These are phyloP conservation scores for Epicampocera succincta DNA, from an alignment of 2,888 invertebrate genomes.

Conservation along the genomic window DNA sequence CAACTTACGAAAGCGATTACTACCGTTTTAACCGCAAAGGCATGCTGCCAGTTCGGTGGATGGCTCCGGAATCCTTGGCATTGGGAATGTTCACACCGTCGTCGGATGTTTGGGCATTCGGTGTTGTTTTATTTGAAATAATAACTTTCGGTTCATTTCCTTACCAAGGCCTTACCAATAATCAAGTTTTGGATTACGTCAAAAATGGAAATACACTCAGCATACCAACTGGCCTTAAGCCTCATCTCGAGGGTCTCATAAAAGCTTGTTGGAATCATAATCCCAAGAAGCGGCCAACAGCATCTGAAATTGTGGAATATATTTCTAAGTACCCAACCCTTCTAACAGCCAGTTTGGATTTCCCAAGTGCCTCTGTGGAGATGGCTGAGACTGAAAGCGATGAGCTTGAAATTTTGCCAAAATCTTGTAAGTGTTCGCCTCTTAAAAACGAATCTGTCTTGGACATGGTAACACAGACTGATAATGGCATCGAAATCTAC, in stretches of 20 bases:
- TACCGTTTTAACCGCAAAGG: slow-evolving; percentile 94
- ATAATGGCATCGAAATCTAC: slow-evolving; percentile 52
- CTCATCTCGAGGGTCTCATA: slow-evolving; percentile 91
- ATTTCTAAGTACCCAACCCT: slow-evolving; percentile 90
- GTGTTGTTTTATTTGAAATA: slow-evolving; percentile 92
- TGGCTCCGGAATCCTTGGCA: slow-evolving; percentile 94
- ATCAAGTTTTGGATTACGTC: slow-evolving; percentile 91
- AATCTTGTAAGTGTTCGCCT: slow-evolving; percentile 72
- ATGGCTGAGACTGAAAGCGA: slow-evolving; percentile 84
- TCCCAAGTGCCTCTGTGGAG: slow-evolving; percentile 88
- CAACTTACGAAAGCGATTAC: slow-evolving; percentile 93
- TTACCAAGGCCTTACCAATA: slow-evolving; percentile 92
- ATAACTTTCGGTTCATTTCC: slow-evolving; percentile 96
- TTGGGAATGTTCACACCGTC: slow-evolving; percentile 92
- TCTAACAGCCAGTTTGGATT: slow-evolving; percentile 89
- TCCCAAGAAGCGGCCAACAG: slow-evolving; percentile 87
- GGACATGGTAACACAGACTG: slow-evolving; percentile 68
- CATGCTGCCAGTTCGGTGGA: slow-evolving; percentile 95
- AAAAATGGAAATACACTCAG: slow-evolving; percentile 88
- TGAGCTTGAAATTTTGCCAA: slow-evolving; percentile 76
- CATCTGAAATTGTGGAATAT: slow-evolving; percentile 90
- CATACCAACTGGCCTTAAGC: slow-evolving; percentile 89
- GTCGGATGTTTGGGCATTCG: slow-evolving; percentile 95
- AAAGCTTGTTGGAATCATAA: slow-evolving; percentile 91
- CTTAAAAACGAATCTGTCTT: slow-evolving; percentile 66